phyloP scores from a whole-genome alignment of 2,888 invertebrate species.

The Miltochrista miniata region DNA sequence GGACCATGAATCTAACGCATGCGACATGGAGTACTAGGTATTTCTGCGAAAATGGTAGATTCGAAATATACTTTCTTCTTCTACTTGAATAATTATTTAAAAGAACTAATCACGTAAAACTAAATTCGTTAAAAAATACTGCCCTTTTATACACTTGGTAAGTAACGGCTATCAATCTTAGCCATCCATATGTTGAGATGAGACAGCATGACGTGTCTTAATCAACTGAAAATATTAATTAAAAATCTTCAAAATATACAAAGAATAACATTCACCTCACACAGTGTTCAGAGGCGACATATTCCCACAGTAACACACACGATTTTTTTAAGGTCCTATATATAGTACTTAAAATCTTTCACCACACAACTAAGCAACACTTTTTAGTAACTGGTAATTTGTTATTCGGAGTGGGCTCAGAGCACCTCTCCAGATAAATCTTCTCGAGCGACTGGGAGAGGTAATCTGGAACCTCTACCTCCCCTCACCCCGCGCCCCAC shows the following conservation, averaged over 20 bases:
- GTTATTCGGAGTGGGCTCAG: slow-evolving; percentile 3
- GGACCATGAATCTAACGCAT: slow-evolving; percentile 49
- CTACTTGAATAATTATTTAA: no score
- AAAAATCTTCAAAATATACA: no score
- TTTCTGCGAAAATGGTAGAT: not conserved
- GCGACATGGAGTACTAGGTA: slow-evolving; percentile 33
- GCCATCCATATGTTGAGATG: no score
- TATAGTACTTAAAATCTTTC: slow-evolving; percentile 11
- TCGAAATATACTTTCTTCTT: not conserved
- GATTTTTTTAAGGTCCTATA: slow-evolving; percentile 10
- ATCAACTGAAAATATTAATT: no score
- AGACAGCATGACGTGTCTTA: no score
- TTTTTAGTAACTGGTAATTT: slow-evolving; percentile 16
- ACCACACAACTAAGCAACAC: slow-evolving; percentile 26
- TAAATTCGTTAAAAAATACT: no score
- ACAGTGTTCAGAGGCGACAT: slow-evolving; percentile 17
- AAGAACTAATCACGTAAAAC: no score
- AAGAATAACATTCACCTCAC: slow-evolving; percentile 20
- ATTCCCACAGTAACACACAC: slow-evolving; percentile 12
- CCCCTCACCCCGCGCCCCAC: slow-evolving; percentile 34
- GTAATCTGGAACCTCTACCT: slow-evolving; percentile 55
- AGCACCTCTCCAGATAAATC: slow-evolving; percentile 33
- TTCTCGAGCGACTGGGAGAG: slow-evolving; percentile 50
- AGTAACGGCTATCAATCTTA: no score
- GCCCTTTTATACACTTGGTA: no score